Base-by-base conservation (phyloP, 2,113 vertebrate genomes). In the Spheniscus mendiculus region DNA sequence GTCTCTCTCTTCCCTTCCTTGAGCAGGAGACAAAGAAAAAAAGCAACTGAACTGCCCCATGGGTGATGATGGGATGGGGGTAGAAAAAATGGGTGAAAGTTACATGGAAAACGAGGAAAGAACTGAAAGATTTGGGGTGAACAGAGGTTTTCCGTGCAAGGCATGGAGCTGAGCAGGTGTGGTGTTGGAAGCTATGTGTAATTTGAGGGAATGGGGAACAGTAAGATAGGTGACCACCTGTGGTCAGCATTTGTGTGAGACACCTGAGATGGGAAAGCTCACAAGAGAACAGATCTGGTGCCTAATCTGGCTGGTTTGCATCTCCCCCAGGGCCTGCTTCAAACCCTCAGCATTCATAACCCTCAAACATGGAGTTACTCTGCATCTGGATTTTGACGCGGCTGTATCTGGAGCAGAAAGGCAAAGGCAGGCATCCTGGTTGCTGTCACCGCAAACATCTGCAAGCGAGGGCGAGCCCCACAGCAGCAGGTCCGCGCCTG, bases 11-110 rank as follows among this genome's bases (percentile, higher is more conserved):
- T 42, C 45, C n/a, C 15, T 71, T 77, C 38, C 40, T 71, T 45
- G n/a, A 29, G 56, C 23, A 44, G 27, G 27, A 87, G 34, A 16
- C 15, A 73, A 67, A 79, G n/a, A 34, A 80, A 29, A 65, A 47
- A 65, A 27, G 36, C 3, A 7, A 32, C 26, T 45, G 29, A 83
- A 40, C 25, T 36, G 15, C 27, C 30, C 21, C 16, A 26, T 1
- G 22, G 30, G 22, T 73, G 56, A 32, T 2, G 9, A 32, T 3
- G 1, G 30, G 34, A 44, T 3, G 2, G 2, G 8, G 11, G 6
- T 10, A 27, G 5, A 16, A 83, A 44, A 47, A 34, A 29, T 4
- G 13, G 22, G 6, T 59, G 44, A 20, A 81, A 52, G 8, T 42
- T 53, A 42, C 5, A 3, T 26, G 42, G 36, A 72, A 82, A 6